A percentile compares a stretch with the other conserved stretches of the same genome.
Evolutionary conservation across 2,888 invertebrate genomes (phyloP).

Genomic region (Capitulum mitella): DNA sequence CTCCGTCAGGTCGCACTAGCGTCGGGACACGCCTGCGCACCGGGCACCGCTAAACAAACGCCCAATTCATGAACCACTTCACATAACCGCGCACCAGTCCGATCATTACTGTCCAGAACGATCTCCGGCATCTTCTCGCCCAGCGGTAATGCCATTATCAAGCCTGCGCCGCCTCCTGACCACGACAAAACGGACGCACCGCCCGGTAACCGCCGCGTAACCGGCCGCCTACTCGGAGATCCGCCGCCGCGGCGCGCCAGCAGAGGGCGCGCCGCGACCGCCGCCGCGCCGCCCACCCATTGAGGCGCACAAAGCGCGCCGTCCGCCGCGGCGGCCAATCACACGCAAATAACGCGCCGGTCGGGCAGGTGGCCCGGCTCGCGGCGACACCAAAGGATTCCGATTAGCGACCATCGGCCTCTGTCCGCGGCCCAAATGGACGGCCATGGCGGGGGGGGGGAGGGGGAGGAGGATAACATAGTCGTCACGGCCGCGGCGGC

Average conservation of each 20-base stretch:
- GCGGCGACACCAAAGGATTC: conserved; percentile 97
- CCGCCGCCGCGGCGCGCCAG: neutral
- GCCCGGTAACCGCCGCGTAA: too few relatives aligned
- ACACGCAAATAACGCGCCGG: conserved; percentile 96
- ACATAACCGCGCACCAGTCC: too few relatives aligned
- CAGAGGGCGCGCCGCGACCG: neutral
- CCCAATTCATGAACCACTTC: too few relatives aligned
- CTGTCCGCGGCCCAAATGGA: conserved; percentile 97
- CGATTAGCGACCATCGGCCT: conserved; percentile 96
- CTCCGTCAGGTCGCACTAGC: too few relatives aligned
- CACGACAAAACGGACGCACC: too few relatives aligned
- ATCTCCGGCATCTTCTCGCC: too few relatives aligned
- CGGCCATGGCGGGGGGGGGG: conserved; percentile 88
- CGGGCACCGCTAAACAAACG: too few relatives aligned
- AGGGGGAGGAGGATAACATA: conserved; percentile 96
- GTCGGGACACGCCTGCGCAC: too few relatives aligned
- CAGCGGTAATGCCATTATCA: too few relatives aligned
- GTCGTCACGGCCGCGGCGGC: conserved; percentile 77
- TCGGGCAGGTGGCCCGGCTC: conserved; percentile 97
- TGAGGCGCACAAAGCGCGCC: conserved; percentile 10
- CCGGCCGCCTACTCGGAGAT: neutral
- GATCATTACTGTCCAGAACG: too few relatives aligned
- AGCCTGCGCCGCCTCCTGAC: too few relatives aligned
- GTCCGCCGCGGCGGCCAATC: conserved; percentile 8
- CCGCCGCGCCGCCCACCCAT: neutral